Evolutionary conservation across 1,140 invertebrate genomes (phyloP), one percentile per base, ranked within the genome.

Genomic region (Drosophila triauraria): DNA sequence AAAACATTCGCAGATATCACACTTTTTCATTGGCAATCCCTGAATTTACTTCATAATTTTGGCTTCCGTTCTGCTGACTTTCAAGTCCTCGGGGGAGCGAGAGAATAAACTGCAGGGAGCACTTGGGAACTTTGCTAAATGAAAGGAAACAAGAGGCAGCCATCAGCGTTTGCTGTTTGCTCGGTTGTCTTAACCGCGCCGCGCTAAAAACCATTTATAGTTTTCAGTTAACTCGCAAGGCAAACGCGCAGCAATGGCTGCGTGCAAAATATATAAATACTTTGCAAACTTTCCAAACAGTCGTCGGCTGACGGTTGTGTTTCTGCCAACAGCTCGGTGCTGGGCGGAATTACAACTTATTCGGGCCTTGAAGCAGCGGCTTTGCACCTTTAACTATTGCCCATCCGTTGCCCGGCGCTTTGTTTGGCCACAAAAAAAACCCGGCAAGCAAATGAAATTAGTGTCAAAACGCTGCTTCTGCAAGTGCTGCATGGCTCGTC

Each of bases 401-500:
- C 51, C 23, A 23, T 43, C 20, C 30, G 25, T 13, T 42, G 38
- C n/a, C 57, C 35, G 38, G 12, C 13, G 50, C 42, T 62, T 64
- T 64, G 46, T 56, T 47, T 59, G 10, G 8, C 12, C 30, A n/a
- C 32, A 88, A 80, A 83, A 80, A 80, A 32, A 30, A 1, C 15
- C 20, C 72, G 60, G 78, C 75, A 63, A 74, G 50, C 64, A 78
- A 90, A 90, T 80, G 82, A 91, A 90, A 90, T 90, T 90, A 90
- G 85, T 90, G 85, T 90, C 86, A 80, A 90, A 90, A 85, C 78
- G 81, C 68, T 90, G 85, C 61, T 76, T 62, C 68, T 82, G 77
- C 75, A 82, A 82, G 70, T 67, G 70, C 69, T 59, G 72, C 62
- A 76, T 70, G 72, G 50, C 80, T 68, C 59, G 67, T 82, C 61